A percentile compares a stretch with the other conserved stretches of the same genome.
Conservation (phyloP, 2,797 vertebrate genomes). For the Podarcis siculus region DNA sequence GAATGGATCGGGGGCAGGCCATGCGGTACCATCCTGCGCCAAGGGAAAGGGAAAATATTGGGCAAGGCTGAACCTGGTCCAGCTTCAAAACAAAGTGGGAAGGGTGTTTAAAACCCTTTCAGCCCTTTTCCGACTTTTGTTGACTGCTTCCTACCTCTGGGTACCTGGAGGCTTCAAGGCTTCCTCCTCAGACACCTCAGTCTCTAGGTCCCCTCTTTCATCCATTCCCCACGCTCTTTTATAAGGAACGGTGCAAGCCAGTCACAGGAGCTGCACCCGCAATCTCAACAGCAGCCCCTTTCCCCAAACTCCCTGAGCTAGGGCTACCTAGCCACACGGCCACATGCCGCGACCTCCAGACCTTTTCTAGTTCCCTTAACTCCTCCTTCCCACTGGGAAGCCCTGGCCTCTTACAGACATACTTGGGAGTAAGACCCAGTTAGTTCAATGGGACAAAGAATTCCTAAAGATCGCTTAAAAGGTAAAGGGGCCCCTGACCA, state of each 20-base stretch:
- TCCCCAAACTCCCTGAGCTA: too few species aligned
- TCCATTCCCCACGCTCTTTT: background rate
- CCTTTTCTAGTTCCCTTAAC: background rate
- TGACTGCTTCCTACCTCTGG: background rate
- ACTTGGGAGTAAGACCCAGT: too few species aligned
- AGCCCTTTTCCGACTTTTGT: background rate
- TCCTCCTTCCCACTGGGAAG: background rate
- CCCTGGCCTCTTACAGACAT: too few species aligned
- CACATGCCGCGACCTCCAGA: background rate
- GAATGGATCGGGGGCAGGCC: background rate
- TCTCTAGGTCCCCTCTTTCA: too few species aligned
- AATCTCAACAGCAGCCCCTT: background rate
- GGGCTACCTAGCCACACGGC: background rate
- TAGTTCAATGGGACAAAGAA: too few species aligned
- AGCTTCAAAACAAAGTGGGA: background rate
- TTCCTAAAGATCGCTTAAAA: too few species aligned
- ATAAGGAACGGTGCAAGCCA: background rate
- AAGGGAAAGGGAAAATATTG: background rate
- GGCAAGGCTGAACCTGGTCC: background rate
- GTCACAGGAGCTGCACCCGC: background rate
- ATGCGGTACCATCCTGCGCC: background rate
- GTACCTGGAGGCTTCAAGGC: background rate
- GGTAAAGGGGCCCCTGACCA: too few species aligned
- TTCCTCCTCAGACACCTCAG: background rate
- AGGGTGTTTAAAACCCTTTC: background rate